phyloP scores from a whole-genome alignment of 1,140 invertebrate species.

The Manduca sexta region DNA sequence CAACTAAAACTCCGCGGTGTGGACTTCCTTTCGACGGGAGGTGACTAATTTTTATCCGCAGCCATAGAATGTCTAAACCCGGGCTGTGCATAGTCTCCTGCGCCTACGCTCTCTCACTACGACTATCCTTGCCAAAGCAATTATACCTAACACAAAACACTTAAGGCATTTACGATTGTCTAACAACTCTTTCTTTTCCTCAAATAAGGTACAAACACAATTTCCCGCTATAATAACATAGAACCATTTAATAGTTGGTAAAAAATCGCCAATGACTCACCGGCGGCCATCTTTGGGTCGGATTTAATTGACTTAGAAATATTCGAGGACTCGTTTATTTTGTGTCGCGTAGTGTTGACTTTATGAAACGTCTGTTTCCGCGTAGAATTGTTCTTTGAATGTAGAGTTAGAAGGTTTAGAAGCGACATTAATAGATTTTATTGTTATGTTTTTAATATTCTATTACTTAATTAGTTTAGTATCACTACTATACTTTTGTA shows the following conservation, averaged over 20 bases:
- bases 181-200: background rate
- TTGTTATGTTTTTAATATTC: no score
- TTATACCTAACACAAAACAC: no score
- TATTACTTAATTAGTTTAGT: slow-evolving; percentile 1
- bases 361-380: slow-evolving; percentile 34
- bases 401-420: no score
- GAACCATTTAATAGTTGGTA: slow-evolving; percentile 47
- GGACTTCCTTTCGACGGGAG: no score
- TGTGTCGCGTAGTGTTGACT: slow-evolving; percentile 38
- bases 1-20: no score
- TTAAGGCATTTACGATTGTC: background rate
- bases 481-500: background rate
- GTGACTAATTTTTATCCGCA: no score
- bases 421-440: no score
- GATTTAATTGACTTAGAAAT: slow-evolving; percentile 64
- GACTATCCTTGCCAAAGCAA: no score
- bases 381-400: slow-evolving; percentile 6
- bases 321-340: slow-evolving; percentile 45
- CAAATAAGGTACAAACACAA: slow-evolving; percentile 1
- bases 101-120: no score
- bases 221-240: slow-evolving; percentile 42
- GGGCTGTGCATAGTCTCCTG: no score
- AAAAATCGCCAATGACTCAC: slow-evolving; percentile 29
- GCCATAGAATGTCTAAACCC: no score
- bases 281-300: slow-evolving; percentile 37